phyloP scores from a whole-genome alignment of 2,888 invertebrate species.

The Hemistola chrysoprasaria region DNA sequence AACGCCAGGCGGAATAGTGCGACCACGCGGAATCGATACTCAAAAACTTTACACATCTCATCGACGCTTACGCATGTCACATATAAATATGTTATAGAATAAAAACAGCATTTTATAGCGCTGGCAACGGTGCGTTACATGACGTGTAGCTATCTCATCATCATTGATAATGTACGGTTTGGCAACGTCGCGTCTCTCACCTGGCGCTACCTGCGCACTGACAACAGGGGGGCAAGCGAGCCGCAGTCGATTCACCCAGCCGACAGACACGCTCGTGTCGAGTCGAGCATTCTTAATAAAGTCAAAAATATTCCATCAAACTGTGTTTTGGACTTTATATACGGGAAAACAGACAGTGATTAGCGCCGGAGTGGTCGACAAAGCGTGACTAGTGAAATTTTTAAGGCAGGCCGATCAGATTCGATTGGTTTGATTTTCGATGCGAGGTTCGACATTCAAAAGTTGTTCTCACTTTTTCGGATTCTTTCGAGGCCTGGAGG shows the following conservation, averaged over 20 bases:
- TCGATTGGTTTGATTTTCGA: conserved; percentile 43
- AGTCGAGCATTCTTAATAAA: conserved; percentile 37
- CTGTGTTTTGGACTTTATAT: conserved; percentile 35
- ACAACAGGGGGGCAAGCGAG: conserved; percentile 73
- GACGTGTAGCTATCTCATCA: conserved; percentile 71
- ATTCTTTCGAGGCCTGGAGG: conserved; percentile 41
- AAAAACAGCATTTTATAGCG: conserved; percentile 52
- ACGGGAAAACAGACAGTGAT: conserved; percentile 34
- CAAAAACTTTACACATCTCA: conserved; percentile 37
- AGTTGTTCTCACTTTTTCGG: conserved; percentile 41
- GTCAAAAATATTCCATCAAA: conserved; percentile 52
- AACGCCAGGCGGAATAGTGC: conserved; percentile 22
- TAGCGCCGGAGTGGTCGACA: conserved; percentile 34
- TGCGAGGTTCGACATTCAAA: conserved; percentile 41
- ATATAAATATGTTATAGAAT: conserved; percentile 32
- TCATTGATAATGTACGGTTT: conserved; percentile 78
- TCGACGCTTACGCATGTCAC: conserved; percentile 39
- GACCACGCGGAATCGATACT: conserved; percentile 37
- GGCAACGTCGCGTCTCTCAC: conserved; percentile 80
- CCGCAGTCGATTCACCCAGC: conserved; percentile 69
- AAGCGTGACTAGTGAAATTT: conserved; percentile 45
- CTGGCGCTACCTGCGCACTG: conserved; percentile 79
- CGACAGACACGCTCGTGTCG: conserved; percentile 63
- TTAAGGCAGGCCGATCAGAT: conserved; percentile 36
- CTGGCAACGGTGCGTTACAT: conserved; percentile 59